Percentiles rank a stretch among this genome's conserved stretches.
Conservation (phyloP, 2,797 vertebrate species). For the Halcyon leucocephala region DNA sequence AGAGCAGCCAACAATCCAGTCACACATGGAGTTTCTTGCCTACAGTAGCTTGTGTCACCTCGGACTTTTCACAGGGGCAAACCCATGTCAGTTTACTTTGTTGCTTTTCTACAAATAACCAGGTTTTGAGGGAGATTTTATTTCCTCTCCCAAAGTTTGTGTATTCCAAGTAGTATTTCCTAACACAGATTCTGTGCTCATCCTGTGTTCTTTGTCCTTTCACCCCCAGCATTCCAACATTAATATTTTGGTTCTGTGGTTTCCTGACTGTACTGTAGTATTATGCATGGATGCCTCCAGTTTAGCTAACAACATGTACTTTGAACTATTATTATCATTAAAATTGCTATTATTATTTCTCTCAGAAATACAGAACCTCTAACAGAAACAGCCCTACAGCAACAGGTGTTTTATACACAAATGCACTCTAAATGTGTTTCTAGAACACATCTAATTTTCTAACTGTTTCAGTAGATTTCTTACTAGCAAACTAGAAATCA, state of each 20-base stretch:
- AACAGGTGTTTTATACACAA: neutral
- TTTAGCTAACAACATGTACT: neutral
- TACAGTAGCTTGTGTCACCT: neutral
- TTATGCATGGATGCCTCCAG: neutral
- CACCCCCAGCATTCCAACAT: neutral
- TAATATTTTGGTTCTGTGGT: neutral
- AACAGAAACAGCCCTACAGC: neutral
- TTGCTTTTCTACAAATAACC: neutral
- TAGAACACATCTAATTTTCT: neutral
- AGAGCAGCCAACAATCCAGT: neutral
- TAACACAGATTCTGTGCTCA: neutral
- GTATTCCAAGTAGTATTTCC: conserved; percentile 9
- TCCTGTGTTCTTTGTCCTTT: conserved; percentile 8
- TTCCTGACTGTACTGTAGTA: neutral
- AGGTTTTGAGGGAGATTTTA: neutral
- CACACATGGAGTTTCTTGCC: fast-evolving
- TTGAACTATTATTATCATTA: neutral
- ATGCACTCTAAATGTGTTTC: neutral
- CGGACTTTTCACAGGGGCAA: neutral
- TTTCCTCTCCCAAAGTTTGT: neutral
- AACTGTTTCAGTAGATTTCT: neutral
- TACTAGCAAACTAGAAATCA: neutral
- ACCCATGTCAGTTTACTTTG: neutral
- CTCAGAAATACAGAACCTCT: neutral
- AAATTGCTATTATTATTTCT: neutral